Base-by-base conservation (phyloP, 2,797 vertebrate species). In the Poecilia picta region DNA sequence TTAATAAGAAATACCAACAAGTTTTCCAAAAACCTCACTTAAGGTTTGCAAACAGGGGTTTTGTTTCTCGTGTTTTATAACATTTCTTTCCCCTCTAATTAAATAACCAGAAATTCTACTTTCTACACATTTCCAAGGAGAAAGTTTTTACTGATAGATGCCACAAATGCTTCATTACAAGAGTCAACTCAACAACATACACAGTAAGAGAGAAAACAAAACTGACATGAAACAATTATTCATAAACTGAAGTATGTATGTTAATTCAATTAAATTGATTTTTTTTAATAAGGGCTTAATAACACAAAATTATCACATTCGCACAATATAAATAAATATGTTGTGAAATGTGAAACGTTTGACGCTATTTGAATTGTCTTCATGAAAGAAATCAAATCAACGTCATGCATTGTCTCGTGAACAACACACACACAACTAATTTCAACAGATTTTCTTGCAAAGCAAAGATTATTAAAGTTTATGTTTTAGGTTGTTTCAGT, bases 11-110 rank as follows among this genome's bases (percentile, higher is more conserved):
- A 72, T 20, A 45, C 0, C 28, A 77, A 66, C 25, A 85, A 47
- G 8, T 64, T 39, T 55, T 87, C 84, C 82, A 81, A 82, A 79
- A 86, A 76, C 20, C 36, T 13, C 11, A 68, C 20, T 25, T 25
- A 68, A 6, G 25, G 2, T 12, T 25, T 23, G 23, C 16, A 18
- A 28, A 5, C 31, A 33, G 31, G 36, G 20, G 25, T 23, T 39
- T 39, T 39, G 13, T 10, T 39, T 39, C 5, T 39, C 4, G 11
- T 23, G 8, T 23, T 39, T 59, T 31, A 1, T 31, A 62, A 62
- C 59, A 18, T 62, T 33, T 62, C n/a, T 62, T 62, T 36, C 33
- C 16, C 59, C 31, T 0, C 31, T 8, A 36, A 36, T 18, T 8
- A 64, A 64, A 36, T 64, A 18, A n/a, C 13, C n/a, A 75, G 15